Evolutionary conservation across 2,888 invertebrate genomes (phyloP), one percentile per base, ranked within the genome.

Genomic region (Xestobium rufovillosum): DNA sequence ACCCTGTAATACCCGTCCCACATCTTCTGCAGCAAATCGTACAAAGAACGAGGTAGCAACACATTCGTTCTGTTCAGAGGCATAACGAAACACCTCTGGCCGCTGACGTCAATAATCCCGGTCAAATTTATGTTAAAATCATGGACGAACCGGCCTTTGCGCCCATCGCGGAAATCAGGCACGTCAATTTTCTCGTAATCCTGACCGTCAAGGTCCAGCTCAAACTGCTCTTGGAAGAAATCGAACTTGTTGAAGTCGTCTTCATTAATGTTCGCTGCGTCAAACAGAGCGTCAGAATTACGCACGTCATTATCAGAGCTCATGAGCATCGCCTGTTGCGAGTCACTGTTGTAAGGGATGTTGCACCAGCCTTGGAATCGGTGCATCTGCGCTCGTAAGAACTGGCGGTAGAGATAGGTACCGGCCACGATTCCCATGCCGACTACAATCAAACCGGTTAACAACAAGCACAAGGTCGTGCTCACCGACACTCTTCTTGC

Each of bases 21-120:
- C 77, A 89, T 83, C 66, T 87, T 88, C 47, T 74, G 70, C 45
- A 90, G 71, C 10, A 84, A 75, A 69, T 91, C 92, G 49, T 75
- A 75, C 60, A 87, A 74, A 53, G 82, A 83, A 48, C 74, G 77
- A 3, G 95, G 95, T 26, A 83, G 80, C 55, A 87, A 67, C 43
- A 90, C 83, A 38, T 76, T 68, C 17, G 73, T 72, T 16, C 83
- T 76, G 67, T 94, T 84, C 57, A 95, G 68, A 1, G 86, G 83
- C 87, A 92, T 89, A 11, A 90, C 76, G 68, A 92, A 96, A 69
- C 96, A 96, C 15, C 87, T 79, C 34, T 70, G 68, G 6, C 23
- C 23, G n/a, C 6, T 19, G 6, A 19, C 23, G 42, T 66, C 66
- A 33, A 66, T 60, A 32, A 66, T 66, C 56, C 80, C 79, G 19